A percentile compares a stretch with the other conserved stretches of the same genome.
These are phyloP conservation scores for Drosophila putrida DNA, from an alignment of 2,888 invertebrate species.

Conservation along the genomic window DNA sequence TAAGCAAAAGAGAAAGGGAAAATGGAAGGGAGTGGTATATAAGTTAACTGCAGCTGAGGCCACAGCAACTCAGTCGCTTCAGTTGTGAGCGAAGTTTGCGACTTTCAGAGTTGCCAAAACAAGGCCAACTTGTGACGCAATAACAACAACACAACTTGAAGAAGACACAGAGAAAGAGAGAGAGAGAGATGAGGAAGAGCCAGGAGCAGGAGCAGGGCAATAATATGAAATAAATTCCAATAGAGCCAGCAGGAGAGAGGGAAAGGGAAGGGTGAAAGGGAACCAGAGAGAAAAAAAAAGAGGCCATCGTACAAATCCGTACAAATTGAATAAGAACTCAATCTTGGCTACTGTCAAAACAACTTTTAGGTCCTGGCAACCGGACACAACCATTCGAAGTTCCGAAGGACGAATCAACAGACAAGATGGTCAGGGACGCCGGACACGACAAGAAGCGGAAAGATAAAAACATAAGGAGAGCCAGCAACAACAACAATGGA, in stretches of 20 bases:
- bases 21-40: constrained; percentile 10
- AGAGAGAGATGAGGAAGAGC: background rate
- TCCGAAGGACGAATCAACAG: constrained; percentile 15
- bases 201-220: constrained; percentile 41
- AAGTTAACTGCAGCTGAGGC: constrained; percentile 79
- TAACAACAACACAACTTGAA: constrained; percentile 29
- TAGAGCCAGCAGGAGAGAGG: constrained; percentile 10
- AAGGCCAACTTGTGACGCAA: constrained; percentile 64
- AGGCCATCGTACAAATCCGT: constrained; percentile 61
- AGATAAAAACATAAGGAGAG: constrained; percentile 42
- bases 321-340: constrained; percentile 80
- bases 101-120: constrained; percentile 62
- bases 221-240: constrained; percentile 77
- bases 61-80: constrained; percentile 26
- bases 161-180: constrained; percentile 3
- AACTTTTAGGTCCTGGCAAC: constrained; percentile 57
- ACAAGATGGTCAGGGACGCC: constrained; percentile 2
- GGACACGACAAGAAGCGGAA: constrained; percentile 32
- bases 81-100: constrained; percentile 49
- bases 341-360: constrained; percentile 78
- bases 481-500: constrained; percentile 2
- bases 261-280: constrained; percentile 1
- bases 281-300: constrained; percentile 1
- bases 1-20: background rate
- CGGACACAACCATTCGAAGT: constrained; percentile 36